A percentile compares a stretch with the other conserved stretches of the same genome.
These are phyloP conservation scores for Sebastes hopkinsi DNA, from an alignment of 2,797 vertebrate species.

Conservation along the genomic window DNA sequence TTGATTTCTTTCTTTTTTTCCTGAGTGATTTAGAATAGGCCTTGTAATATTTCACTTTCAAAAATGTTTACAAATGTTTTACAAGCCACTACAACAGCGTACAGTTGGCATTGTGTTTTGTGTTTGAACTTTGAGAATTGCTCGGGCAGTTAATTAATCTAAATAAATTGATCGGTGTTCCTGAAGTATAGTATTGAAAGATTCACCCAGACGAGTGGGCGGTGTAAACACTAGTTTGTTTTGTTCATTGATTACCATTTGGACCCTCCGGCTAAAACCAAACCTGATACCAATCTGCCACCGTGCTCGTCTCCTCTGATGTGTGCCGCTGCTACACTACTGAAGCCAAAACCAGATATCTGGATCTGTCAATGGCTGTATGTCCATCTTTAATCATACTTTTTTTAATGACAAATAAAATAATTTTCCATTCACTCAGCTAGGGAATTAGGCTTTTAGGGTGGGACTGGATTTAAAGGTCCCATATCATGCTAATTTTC, in stretches of 20 bases:
- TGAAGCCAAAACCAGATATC: neutral
- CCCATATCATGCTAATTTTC: rapidly evolving
- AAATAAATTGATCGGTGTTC: slow-evolving; percentile 53
- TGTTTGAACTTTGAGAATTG: slow-evolving; percentile 34
- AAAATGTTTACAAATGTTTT: neutral
- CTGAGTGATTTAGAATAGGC: neutral
- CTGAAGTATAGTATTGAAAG: slow-evolving; percentile 58
- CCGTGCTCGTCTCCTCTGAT: slow-evolving; percentile 21
- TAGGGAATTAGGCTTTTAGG: slow-evolving; percentile 8
- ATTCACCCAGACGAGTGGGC: slow-evolving; percentile 37
- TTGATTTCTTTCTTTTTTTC: neutral
- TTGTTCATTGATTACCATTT: slow-evolving; percentile 74
- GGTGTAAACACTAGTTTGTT: slow-evolving; percentile 56
- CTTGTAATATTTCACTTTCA: neutral
- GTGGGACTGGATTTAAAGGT: neutral
- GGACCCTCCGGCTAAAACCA: slow-evolving; percentile 47
- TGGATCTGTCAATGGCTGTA: neutral
- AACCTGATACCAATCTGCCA: slow-evolving; percentile 47
- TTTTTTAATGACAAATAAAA: slow-evolving; percentile 18
- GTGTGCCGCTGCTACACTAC: neutral
- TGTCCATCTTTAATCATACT: neutral
- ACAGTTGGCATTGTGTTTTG: neutral
- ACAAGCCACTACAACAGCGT: neutral
- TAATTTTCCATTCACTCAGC: neutral
- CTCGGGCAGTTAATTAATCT: slow-evolving; percentile 50